A percentile compares a stretch with the other conserved stretches of the same genome.
phyloP scores from a whole-genome alignment of 2,888 invertebrate genomes.

The Drosophila meridiana region DNA sequence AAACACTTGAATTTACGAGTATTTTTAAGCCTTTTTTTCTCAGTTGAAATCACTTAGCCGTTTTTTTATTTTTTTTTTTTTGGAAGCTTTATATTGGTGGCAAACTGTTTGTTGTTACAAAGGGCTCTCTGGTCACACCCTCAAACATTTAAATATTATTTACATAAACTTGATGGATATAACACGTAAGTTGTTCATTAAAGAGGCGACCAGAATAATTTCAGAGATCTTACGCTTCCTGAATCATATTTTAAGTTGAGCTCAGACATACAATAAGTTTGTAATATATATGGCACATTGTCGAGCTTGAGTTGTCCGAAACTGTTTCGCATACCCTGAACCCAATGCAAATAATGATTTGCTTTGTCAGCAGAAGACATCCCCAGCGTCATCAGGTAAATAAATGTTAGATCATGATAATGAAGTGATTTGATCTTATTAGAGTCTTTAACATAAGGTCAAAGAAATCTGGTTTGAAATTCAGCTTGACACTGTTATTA shows the following conservation, averaged over 20 bases:
- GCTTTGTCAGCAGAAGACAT: background rate
- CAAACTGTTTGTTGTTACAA: conserved; percentile 50
- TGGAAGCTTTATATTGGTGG: conserved; percentile 53
- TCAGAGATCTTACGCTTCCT: conserved; percentile 13
- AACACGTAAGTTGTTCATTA: conserved; percentile 27
- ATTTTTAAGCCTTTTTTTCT: conserved; percentile 47
- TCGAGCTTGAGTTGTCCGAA: background rate
- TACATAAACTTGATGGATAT: conserved; percentile 45
- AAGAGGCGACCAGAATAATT: conserved; percentile 58
- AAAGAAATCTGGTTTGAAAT: background rate
- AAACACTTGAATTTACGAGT: conserved; percentile 60
- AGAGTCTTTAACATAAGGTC: no score
- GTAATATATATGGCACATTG: background rate
- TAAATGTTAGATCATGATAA: background rate
- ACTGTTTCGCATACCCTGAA: background rate
- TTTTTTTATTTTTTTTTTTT: conserved; percentile 24
- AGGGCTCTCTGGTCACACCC: conserved; percentile 51
- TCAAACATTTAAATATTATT: conserved; percentile 24
- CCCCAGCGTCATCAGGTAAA: background rate
- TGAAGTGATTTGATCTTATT: background rate
- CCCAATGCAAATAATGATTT: background rate
- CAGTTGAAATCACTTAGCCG: conserved; percentile 42
- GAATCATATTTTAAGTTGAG: background rate
- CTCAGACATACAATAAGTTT: background rate
- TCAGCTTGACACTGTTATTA: background rate